These are phyloP conservation scores for Nerophis ophidion DNA, from an alignment of 2,113 vertebrate genomes.

Conservation along the genomic window DNA sequence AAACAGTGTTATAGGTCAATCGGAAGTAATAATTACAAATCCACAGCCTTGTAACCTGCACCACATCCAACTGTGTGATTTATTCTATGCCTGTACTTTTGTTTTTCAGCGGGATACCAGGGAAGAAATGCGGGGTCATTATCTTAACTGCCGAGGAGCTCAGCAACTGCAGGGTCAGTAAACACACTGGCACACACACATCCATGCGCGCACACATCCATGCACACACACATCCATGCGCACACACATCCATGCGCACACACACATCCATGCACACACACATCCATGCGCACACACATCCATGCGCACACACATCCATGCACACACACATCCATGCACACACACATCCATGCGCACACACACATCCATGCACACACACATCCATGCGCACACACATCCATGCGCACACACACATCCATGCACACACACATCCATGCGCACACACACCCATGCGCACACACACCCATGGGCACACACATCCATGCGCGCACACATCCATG, in stretches of 20 bases:
- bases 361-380: too few species aligned
- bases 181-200: conserved; percentile 13
- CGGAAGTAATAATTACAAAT: conserved; percentile 8
- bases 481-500: conserved; percentile 6
- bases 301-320: neutral
- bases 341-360: conserved; percentile 2
- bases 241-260: too few species aligned
- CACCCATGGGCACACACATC: neutral
- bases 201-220: conserved; percentile 5
- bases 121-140: conserved; percentile 74
- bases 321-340: too few species aligned
- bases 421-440: conserved; percentile 6
- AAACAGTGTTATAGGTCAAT: neutral
- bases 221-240: neutral
- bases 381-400: neutral
- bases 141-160: conserved; percentile 73
- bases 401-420: conserved; percentile 18
- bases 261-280: too few species aligned
- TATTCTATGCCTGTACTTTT: conserved; percentile 22
- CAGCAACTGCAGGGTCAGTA: conserved; percentile 75
- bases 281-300: neutral
- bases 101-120: conserved; percentile 69
- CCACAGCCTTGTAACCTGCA: too few species aligned
- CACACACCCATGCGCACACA: too few species aligned
- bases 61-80: conserved; percentile 27